Evolutionary conservation across 2,888 invertebrate species (phyloP).

Genomic region (Platerodrilus igneus): DNA sequence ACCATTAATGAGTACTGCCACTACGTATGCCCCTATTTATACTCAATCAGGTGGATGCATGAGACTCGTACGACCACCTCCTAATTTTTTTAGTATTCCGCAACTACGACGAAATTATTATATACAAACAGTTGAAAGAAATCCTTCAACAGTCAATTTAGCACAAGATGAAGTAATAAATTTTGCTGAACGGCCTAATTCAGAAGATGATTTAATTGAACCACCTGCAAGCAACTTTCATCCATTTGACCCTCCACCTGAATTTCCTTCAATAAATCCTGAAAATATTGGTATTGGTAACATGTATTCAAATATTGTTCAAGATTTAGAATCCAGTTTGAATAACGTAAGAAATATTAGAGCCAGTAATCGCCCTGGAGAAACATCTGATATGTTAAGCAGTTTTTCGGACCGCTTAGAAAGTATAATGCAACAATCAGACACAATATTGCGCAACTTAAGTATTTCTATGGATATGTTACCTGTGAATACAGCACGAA

Average conservation of each 20-base stretch:
- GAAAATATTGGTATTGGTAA: constrained; percentile 40
- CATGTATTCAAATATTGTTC: constrained; percentile 45
- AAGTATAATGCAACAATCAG: constrained; percentile 45
- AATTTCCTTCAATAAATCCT: constrained; percentile 34
- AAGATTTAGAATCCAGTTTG: constrained; percentile 43
- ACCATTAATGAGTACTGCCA: too few species aligned
- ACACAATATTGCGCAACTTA: constrained; percentile 43
- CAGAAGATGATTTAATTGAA: constrained; percentile 35
- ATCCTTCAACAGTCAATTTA: too few species aligned
- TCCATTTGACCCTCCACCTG: constrained; percentile 37
- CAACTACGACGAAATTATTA: too few species aligned
- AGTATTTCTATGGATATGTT: constrained; percentile 41
- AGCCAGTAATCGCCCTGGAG: constrained; percentile 37
- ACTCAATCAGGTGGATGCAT: too few species aligned
- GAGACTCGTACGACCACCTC: too few species aligned
- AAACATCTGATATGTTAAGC: constrained; percentile 42
- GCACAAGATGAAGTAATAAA: constrained; percentile 43
- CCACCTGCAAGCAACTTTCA: constrained; percentile 26
- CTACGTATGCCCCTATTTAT: too few species aligned
- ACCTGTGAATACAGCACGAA: constrained; percentile 17
- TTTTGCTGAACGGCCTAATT: constrained; percentile 41
- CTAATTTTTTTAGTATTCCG: too few species aligned
- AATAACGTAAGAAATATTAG: constrained; percentile 41
- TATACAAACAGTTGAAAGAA: too few species aligned
- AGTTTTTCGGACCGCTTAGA: constrained; percentile 44